Evolutionary conservation across 2,888 invertebrate species (phyloP), one percentile per base, ranked within the genome.

Genomic region (Acrocera orbiculus): DNA sequence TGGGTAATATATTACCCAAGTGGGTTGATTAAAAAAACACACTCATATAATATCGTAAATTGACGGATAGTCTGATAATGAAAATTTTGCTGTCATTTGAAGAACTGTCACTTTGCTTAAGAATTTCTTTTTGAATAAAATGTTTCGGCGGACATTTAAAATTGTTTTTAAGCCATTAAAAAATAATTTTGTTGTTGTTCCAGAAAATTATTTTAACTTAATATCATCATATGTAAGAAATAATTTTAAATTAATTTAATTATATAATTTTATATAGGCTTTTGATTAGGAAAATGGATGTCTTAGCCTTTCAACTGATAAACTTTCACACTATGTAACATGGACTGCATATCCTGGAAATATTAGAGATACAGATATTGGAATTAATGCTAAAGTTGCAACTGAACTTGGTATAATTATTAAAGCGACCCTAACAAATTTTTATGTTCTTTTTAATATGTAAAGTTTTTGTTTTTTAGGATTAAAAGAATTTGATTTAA

Each of bases 91-190:
- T n/a, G n/a, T n/a, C n/a, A n/a, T n/a, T n/a, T n/a, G n/a, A n/a
- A n/a, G n/a, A n/a, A n/a, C n/a, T n/a, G n/a, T n/a, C n/a, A n/a
- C n/a, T n/a, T n/a, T n/a, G n/a, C n/a, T n/a, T n/a, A n/a, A n/a
- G n/a, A n/a, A n/a, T n/a, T n/a, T n/a, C n/a, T n/a, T n/a, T n/a
- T 19, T 19, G 5, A 22, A 22, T 6, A 26, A 8, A 22, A 57
- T 60, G 59, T 60, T 58, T 42, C 56, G 56, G 38, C 53, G 61
- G 22, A 61, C 58, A 25, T 61, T 60, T 35, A 58, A 55, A 46
- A 52, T 60, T 25, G 54, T 54, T 27, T 58, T 48, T 43, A 54
- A 58, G 35, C 60, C 60, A 13, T 49, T 51, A 20, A 48, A 52
- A 38, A 61, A 47, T 40, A 60, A 56, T 44, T 58, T 57, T 33